These are phyloP conservation scores for Brachyrhaphis roseni DNA, from an alignment of 2,797 vertebrate genomes.

Conservation along the genomic window DNA sequence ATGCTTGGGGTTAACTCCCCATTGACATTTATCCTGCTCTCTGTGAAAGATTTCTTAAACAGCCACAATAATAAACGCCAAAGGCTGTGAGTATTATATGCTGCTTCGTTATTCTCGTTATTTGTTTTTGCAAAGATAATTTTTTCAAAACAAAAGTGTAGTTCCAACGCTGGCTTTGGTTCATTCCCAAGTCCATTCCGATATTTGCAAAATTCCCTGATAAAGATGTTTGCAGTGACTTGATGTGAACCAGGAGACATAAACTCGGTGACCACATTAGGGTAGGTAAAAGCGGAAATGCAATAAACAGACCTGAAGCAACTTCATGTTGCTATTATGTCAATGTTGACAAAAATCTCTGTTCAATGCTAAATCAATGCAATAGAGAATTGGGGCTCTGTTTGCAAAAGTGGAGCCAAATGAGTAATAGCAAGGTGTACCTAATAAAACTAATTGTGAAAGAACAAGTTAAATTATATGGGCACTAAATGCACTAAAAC, in stretches of 20 bases:
- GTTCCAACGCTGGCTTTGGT: background rate
- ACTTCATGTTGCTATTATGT: background rate
- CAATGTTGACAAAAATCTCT: background rate
- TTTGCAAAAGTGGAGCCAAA: background rate
- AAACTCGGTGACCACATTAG: background rate
- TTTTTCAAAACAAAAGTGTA: background rate
- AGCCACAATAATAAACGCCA: slow-evolving; percentile 2
- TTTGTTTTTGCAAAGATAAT: slow-evolving; percentile 1
- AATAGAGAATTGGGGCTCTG: background rate
- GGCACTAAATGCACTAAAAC: slow-evolving; percentile 15
- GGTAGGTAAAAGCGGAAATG: background rate
- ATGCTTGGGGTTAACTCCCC: slow-evolving; percentile 2
- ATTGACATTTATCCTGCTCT: slow-evolving; percentile 11
- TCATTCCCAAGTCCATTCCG: background rate
- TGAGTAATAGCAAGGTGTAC: background rate
- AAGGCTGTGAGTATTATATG: background rate
- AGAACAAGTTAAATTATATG: slow-evolving; percentile 4
- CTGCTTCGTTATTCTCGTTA: background rate
- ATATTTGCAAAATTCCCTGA: slow-evolving; percentile 5
- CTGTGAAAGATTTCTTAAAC: background rate
- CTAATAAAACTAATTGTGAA: slow-evolving; percentile 2
- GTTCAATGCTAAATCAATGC: background rate
- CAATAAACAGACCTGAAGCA: background rate
- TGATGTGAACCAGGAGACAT: background rate
- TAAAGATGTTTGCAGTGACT: slow-evolving; percentile 14